A percentile compares a stretch with the other conserved stretches of the same genome.
phyloP scores from a whole-genome alignment of 2,888 invertebrate genomes.

The Hyles lineata region DNA sequence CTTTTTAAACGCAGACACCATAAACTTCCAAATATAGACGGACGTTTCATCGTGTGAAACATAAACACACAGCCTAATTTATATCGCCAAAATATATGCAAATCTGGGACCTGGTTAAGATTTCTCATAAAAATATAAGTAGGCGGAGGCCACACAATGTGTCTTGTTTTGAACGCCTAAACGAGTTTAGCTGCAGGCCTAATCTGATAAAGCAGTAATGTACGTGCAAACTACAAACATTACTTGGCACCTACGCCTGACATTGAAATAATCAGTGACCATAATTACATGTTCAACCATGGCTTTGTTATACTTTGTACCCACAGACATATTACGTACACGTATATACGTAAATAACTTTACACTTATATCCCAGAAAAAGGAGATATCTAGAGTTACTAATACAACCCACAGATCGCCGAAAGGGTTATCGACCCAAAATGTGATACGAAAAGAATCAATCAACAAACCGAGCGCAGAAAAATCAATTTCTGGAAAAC shows the following conservation, averaged over 20 bases:
- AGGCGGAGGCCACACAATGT: conserved; percentile 4
- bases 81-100: background rate
- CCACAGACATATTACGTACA: background rate
- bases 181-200: background rate
- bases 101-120: background rate
- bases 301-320: background rate
- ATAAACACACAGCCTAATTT: background rate
- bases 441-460: too few species aligned
- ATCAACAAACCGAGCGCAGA: too few species aligned
- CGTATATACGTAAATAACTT: too few species aligned
- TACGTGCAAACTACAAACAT: background rate
- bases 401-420: too few species aligned
- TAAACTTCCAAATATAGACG: too few species aligned
- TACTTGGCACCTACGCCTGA: conserved; percentile 2
- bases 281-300: background rate
- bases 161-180: background rate
- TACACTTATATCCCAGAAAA: too few species aligned
- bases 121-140: background rate
- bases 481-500: too few species aligned
- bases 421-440: too few species aligned
- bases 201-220: background rate
- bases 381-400: too few species aligned
- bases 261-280: background rate
- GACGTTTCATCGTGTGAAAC: too few species aligned
- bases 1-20: too few species aligned